Evolutionary conservation across 2,888 invertebrate species (phyloP).

Genomic region (Uropetala carovei): DNA sequence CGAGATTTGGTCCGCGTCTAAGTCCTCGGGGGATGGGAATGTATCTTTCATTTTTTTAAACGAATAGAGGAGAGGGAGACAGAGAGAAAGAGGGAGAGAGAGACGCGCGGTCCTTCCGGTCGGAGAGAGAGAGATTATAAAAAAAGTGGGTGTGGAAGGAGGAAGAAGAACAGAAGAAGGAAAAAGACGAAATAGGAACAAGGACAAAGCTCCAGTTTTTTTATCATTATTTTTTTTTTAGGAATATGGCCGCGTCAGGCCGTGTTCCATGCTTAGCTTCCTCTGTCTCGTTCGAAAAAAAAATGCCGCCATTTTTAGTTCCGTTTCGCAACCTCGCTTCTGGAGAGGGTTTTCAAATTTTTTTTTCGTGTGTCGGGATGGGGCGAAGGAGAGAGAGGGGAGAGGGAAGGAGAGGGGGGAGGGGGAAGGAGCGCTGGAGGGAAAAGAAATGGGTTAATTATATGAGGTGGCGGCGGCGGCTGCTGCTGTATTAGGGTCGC

Average conservation of each 20-base stretch:
- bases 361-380: neutral
- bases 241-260: neutral
- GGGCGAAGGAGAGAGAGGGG: neutral
- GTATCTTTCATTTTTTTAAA: neutral
- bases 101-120: slow-evolving; percentile 10
- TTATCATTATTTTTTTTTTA: neutral
- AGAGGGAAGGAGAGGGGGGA: neutral
- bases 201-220: slow-evolving; percentile 4
- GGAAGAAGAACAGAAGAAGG: neutral
- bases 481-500: neutral
- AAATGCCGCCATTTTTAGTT: neutral
- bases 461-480: neutral
- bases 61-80: too few relatives aligned
- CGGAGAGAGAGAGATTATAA: neutral
- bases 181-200: neutral
- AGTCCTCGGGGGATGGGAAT: neutral
- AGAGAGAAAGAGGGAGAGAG: too few relatives aligned
- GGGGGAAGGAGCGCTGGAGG: neutral
- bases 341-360: neutral
- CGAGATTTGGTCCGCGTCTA: neutral
- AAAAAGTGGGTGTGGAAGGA: too few relatives aligned
- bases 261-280: neutral
- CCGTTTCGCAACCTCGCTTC: slow-evolving; percentile 19
- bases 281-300: neutral
- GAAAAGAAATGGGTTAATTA: slow-evolving; percentile 21